Evolutionary conservation across 2,113 vertebrate genomes (phyloP).

Genomic region (Shinisaurus crocodilurus): DNA sequence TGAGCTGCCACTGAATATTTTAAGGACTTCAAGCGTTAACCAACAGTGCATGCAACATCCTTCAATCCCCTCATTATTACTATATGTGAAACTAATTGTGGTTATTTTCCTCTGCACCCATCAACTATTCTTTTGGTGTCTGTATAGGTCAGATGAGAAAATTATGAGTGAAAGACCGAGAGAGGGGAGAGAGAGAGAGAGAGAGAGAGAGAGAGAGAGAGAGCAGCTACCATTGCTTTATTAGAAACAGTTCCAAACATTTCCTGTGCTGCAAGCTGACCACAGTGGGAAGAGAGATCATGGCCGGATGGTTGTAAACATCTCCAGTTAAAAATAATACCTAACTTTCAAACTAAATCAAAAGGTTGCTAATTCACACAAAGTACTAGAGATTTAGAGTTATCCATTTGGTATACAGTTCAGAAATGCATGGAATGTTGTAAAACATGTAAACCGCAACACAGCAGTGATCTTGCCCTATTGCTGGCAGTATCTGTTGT

Average conservation of each 20-base stretch:
- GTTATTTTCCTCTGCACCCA: constrained; percentile 18
- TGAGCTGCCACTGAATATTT: constrained; percentile 45
- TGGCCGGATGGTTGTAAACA: constrained; percentile 51
- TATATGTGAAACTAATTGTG: constrained; percentile 49
- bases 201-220: constrained; percentile 37
- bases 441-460: constrained; percentile 79
- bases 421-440: constrained; percentile 82
- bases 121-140: constrained; percentile 42
- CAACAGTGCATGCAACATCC: constrained; percentile 66
- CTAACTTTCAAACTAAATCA: constrained; percentile 67
- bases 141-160: constrained; percentile 30
- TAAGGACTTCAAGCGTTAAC: constrained; percentile 51
- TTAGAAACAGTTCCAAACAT: constrained; percentile 62
- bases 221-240: constrained; percentile 29
- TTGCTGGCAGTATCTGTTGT: constrained; percentile 76
- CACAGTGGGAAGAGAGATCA: constrained; percentile 48
- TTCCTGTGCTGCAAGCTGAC: constrained; percentile 69
- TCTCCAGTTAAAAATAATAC: constrained; percentile 71
- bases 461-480: constrained; percentile 75
- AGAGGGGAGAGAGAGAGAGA: background rate
- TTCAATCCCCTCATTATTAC: constrained; percentile 56
- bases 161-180: too few relatives aligned
- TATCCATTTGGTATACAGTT: constrained; percentile 75
- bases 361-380: constrained; percentile 72
- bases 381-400: constrained; percentile 76